Evolutionary conservation across 2,113 vertebrate genomes (phyloP), one percentile per base, ranked within the genome.

Genomic region (Tyto alba): DNA sequence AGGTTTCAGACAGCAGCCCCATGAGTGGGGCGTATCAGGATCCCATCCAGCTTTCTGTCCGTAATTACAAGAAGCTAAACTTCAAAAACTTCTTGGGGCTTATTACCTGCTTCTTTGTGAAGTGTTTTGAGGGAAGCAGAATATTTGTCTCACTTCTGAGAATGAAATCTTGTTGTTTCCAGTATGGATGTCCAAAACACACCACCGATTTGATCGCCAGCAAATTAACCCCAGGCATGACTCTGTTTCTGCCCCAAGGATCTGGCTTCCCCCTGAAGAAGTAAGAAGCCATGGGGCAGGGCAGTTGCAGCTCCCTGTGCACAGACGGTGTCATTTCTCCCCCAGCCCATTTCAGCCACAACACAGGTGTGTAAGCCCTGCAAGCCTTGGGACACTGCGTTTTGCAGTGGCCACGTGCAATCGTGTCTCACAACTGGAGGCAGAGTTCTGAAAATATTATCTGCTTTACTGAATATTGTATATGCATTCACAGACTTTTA

Each of bases 1-100:
- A 5, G 43, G 17, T 5, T 59, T 62, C 47, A 45, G 85, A 32
- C 10, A 19, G 64, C 69, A n/a, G 66, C 53, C 64, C 57, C 2
- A 0, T 0, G 4, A 83, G 38, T 3, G 34, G 30, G 73, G 41
- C 0, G 1, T 26, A 1, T 14, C 0, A 1, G 55, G 60, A 45
- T 52, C 52, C 50, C 8, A 4, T 56, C 66, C 89, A 89, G 36
- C 40, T 56, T 82, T 62, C 81, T 56, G 19, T 19, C 63, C 3
- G 0, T 60, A 62, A 45, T 30, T 69, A 15, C 64, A 30, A 68
- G 13, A 77, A 62, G 20, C 64, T 89, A 41, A 88, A 93, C 77
- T 84, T 81, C 41, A 62, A 41, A 69, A 53, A 34, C 25, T 47
- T 25, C 4, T 11, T 45, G 60, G 47, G 60, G 79, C 30, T n/a